Evolutionary conservation across 2,888 invertebrate species (phyloP).

Genomic region (Nipponacmea schrenckii): DNA sequence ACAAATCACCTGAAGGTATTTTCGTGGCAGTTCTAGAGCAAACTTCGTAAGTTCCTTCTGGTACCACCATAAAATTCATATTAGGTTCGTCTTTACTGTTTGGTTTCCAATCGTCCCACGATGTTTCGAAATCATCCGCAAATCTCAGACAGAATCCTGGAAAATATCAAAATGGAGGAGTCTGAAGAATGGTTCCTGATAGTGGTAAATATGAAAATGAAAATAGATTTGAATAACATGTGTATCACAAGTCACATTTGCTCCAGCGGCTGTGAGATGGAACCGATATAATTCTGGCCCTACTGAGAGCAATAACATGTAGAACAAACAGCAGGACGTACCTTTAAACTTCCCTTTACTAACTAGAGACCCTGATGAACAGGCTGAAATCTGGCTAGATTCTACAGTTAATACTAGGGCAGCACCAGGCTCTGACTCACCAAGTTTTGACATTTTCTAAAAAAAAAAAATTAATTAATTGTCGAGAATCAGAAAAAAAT

Average conservation of each 20-base stretch:
- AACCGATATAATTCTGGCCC: no score
- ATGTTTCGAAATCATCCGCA: slow-evolving; percentile 96
- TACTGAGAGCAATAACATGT: no score
- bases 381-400: slow-evolving; percentile 94
- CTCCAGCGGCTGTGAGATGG: no score
- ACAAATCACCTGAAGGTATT: slow-evolving; percentile 75
- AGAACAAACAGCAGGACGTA: slow-evolving; percentile 38
- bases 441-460: slow-evolving; percentile 20
- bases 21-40: slow-evolving; percentile 92
- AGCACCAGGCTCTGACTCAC: slow-evolving; percentile 68
- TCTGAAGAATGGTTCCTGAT: no score
- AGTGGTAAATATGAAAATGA: no score
- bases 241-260: no score
- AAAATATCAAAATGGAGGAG: not conserved
- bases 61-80: slow-evolving; percentile 85
- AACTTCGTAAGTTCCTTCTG: slow-evolving; percentile 98
- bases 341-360: slow-evolving; percentile 79
- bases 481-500: no score
- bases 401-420: slow-evolving; percentile 96
- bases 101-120: slow-evolving; percentile 97
- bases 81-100: slow-evolving; percentile 69
- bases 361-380: slow-evolving; percentile 94
- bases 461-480: not conserved
- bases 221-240: no score
- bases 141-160: slow-evolving; percentile 80